A percentile compares a stretch with the other conserved stretches of the same genome.
Conservation (phyloP, 2,113 vertebrate genomes). For the Anoplopoma fimbria region DNA sequence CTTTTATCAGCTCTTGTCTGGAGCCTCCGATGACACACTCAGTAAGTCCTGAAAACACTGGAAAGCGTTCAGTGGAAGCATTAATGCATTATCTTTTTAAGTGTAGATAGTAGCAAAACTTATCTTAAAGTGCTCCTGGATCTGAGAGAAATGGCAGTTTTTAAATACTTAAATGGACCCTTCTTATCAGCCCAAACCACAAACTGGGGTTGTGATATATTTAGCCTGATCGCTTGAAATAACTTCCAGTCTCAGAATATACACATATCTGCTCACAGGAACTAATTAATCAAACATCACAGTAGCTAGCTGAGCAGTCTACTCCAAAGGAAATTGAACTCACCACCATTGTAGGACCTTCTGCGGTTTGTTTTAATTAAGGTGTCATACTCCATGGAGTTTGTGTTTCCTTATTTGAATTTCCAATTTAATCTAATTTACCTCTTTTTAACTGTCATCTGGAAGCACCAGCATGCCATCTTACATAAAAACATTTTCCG, state of each 20-base stretch:
- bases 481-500: constrained; percentile 12
- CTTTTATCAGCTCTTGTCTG: constrained; percentile 97
- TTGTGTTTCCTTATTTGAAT: constrained; percentile 1
- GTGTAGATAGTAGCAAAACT: not conserved
- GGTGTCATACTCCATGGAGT: not conserved
- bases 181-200: not conserved
- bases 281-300: constrained; percentile 15
- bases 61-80: not conserved
- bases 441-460: not conserved
- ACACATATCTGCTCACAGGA: constrained; percentile 7
- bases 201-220: not conserved
- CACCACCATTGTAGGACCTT: not conserved
- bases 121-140: not conserved
- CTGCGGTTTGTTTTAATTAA: not conserved
- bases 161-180: not conserved
- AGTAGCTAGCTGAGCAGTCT: not conserved
- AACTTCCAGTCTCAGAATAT: not conserved
- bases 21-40: constrained; percentile 93
- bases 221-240: not conserved
- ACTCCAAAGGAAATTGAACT: not conserved
- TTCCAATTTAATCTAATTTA: not conserved
- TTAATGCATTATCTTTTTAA: not conserved
- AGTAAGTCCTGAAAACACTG: constrained; percentile 83
- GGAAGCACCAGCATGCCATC: not conserved
- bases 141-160: not conserved